Evolutionary conservation across 2,797 vertebrate genomes (phyloP).

Genomic region (Pelobates cultripes): DNA sequence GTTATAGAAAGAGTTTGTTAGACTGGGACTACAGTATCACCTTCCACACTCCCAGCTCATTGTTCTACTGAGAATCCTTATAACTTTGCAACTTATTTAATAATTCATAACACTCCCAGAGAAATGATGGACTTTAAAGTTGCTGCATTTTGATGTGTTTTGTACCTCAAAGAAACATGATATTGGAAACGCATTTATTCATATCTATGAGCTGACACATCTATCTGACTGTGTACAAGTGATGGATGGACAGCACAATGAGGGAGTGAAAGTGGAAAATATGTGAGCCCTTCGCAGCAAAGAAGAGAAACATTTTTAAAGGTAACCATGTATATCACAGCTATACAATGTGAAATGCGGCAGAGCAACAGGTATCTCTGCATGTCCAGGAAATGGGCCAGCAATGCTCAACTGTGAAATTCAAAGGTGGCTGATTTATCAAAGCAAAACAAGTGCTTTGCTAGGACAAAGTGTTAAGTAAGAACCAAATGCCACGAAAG

Average conservation of each 20-base stretch:
- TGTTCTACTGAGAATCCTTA: constrained; percentile 21
- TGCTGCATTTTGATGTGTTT: constrained; percentile 37
- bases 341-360: not conserved
- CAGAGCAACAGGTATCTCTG: too few relatives aligned
- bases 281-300: constrained; percentile 23
- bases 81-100: constrained; percentile 42
- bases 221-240: constrained; percentile 42
- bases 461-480: too few relatives aligned
- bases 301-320: not conserved
- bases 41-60: not conserved
- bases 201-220: constrained; percentile 43
- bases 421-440: too few relatives aligned
- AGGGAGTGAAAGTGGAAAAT: constrained; percentile 4
- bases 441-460: too few relatives aligned
- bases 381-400: too few relatives aligned
- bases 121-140: constrained; percentile 49
- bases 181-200: constrained; percentile 49
- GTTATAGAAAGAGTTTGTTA: too few relatives aligned
- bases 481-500: too few relatives aligned
- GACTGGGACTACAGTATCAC: not conserved
- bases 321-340: not conserved
- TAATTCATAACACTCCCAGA: constrained; percentile 42
- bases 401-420: too few relatives aligned
- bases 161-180: constrained; percentile 45
- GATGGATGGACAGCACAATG: constrained; percentile 21